phyloP scores from a whole-genome alignment of 2,888 invertebrate genomes.

The Lypha dubia region DNA sequence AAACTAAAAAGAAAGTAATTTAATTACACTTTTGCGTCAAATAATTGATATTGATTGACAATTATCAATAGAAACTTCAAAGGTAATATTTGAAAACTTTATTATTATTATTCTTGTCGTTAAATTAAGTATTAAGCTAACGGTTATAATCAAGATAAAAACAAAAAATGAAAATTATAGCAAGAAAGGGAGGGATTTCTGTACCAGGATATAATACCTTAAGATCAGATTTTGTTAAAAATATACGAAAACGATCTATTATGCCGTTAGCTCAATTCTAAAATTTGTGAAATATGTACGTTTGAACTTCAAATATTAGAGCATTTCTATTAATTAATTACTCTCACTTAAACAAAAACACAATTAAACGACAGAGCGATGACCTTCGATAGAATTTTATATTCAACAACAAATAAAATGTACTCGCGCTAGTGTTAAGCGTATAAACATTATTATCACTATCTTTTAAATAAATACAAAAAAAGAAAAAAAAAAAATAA shows the following conservation, averaged over 20 bases:
- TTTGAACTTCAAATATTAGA: conserved; percentile 29
- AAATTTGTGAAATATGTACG: no score
- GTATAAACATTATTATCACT: conserved; percentile 3
- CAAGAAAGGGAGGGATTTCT: no score
- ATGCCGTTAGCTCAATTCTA: no score
- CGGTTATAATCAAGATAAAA: conserved; percentile 38
- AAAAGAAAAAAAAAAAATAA: no score
- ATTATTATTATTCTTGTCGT: conserved; percentile 25
- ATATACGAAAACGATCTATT: neutral
- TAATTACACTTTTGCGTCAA: neutral
- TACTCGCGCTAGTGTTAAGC: neutral
- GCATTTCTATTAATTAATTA: conserved; percentile 34
- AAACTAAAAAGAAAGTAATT: neutral
- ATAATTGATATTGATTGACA: neutral
- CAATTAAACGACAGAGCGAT: neutral
- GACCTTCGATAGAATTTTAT: conserved; percentile 21
- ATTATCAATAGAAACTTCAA: conserved; percentile 1
- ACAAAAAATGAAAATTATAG: neutral
- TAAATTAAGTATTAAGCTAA: neutral
- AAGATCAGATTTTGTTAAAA: neutral
- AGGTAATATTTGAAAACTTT: conserved; percentile 12
- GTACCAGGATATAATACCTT: neutral
- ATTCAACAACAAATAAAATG: conserved; percentile 9
- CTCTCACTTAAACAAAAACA: conserved; percentile 38
- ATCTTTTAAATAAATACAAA: conserved; percentile 3